Evolutionary conservation across 2,888 invertebrate genomes (phyloP).

Genomic region (Tuta absoluta): DNA sequence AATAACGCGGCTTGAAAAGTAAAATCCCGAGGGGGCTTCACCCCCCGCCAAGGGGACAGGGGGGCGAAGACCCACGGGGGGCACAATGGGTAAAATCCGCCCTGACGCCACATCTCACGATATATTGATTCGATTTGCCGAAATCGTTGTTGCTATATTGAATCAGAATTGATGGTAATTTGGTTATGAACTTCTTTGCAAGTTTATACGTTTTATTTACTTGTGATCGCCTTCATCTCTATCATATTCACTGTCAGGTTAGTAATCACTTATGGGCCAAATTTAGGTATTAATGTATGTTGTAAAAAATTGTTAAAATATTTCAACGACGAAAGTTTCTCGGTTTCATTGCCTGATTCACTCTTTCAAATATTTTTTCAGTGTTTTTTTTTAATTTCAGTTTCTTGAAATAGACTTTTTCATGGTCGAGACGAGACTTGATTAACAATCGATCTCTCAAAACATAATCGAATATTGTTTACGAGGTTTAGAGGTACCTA

Average conservation of each 20-base stretch:
- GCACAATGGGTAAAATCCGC: constrained; percentile 12
- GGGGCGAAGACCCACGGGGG: constrained; percentile 3
- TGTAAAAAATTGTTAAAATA: too few relatives aligned
- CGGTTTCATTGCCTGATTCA: too few relatives aligned
- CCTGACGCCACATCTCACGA: constrained; percentile 38
- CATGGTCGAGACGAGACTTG: too few relatives aligned
- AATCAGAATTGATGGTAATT: constrained; percentile 62
- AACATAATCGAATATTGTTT: too few relatives aligned
- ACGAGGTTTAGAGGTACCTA: not conserved
- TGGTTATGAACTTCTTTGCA: constrained; percentile 47
- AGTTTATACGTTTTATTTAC: not conserved
- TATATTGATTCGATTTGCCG: constrained; percentile 70
- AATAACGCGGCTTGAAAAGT: constrained; percentile 70
- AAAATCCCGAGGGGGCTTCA: constrained; percentile 55
- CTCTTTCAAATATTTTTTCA: too few relatives aligned
- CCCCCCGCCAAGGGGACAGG: constrained; percentile 32
- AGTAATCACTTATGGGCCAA: too few relatives aligned
- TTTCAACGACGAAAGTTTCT: too few relatives aligned
- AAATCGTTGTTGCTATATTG: constrained; percentile 55
- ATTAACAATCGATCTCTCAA: too few relatives aligned
- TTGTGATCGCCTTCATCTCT: not conserved
- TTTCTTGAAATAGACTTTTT: too few relatives aligned
- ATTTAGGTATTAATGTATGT: too few relatives aligned
- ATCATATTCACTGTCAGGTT: too few relatives aligned
- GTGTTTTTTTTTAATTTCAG: too few relatives aligned